Conservation (phyloP, 2,113 vertebrate species). For the Thomomys bottae region DNA sequence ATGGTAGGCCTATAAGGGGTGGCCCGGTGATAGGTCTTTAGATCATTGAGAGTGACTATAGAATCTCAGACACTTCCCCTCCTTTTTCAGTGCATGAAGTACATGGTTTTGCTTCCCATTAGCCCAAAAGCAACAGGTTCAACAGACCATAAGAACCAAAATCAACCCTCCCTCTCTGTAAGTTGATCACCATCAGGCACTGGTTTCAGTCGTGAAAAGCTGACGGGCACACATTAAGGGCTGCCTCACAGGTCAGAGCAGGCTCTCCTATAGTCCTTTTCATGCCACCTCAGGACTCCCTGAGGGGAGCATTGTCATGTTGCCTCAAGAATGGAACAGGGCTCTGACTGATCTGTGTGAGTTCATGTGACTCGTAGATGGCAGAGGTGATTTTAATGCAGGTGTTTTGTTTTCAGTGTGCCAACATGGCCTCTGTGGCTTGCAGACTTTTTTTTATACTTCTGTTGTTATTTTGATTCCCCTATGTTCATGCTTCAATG, state of each 20-base stretch:
- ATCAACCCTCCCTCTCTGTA: neutral
- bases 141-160: neutral
- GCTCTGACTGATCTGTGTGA: neutral
- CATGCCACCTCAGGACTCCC: neutral
- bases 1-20: neutral
- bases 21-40: neutral
- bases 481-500: neutral
- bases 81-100: neutral
- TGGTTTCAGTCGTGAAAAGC: neutral
- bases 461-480: neutral
- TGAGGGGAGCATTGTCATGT: accelerated
- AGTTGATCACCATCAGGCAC: neutral
- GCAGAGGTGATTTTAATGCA: neutral
- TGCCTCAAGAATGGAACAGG: neutral
- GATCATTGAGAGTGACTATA: neutral
- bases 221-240: neutral
- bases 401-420: neutral
- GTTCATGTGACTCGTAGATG: neutral
- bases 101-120: neutral
- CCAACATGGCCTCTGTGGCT: neutral
- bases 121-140: neutral
- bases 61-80: neutral
- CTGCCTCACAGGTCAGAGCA: neutral
- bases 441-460: neutral
- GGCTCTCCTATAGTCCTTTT: accelerated